Evolutionary conservation across 2,888 invertebrate genomes (phyloP).

Genomic region (Tupiocoris notatus): DNA sequence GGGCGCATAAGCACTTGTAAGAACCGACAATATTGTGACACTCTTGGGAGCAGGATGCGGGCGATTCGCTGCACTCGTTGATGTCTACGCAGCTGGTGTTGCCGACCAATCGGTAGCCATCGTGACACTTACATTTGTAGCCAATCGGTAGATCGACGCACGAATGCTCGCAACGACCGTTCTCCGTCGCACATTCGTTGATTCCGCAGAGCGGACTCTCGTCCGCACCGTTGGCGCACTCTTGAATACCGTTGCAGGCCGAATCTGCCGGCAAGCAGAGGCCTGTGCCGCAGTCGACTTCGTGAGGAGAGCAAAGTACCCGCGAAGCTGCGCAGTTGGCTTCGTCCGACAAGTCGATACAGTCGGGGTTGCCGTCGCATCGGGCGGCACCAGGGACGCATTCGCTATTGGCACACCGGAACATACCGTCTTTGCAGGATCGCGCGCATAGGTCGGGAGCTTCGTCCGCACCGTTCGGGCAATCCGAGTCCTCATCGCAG

Average conservation of each 20-base stretch:
- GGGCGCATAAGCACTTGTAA: slow-evolving; percentile 87
- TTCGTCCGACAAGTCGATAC: slow-evolving; percentile 83
- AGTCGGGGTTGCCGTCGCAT: slow-evolving; percentile 80
- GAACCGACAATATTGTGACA: slow-evolving; percentile 88
- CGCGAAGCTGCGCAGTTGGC: slow-evolving; percentile 69
- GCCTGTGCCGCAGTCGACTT: slow-evolving; percentile 81
- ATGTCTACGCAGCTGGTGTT: slow-evolving; percentile 86
- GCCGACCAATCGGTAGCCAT: slow-evolving; percentile 75
- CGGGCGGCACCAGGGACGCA: slow-evolving; percentile 78
- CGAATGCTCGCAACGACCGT: slow-evolving; percentile 82
- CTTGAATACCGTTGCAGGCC: slow-evolving; percentile 80
- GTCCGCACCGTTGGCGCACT: slow-evolving; percentile 87
- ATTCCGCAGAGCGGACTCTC: slow-evolving; percentile 76
- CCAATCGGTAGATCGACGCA: slow-evolving; percentile 78
- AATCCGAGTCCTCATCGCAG: slow-evolving; percentile 81
- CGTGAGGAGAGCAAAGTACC: slow-evolving; percentile 49
- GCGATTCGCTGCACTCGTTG: slow-evolving; percentile 81
- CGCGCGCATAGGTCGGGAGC: slow-evolving; percentile 58
- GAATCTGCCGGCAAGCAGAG: slow-evolving; percentile 75
- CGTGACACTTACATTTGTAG: slow-evolving; percentile 75
- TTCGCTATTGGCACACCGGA: slow-evolving; percentile 73
- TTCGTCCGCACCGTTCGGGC: slow-evolving; percentile 80
- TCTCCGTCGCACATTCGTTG: slow-evolving; percentile 74
- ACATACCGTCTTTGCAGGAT: slow-evolving; percentile 78
- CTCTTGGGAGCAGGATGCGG: slow-evolving; percentile 88